Conservation (phyloP, 2,888 invertebrate genomes). For the Chymomyza caudatula region DNA sequence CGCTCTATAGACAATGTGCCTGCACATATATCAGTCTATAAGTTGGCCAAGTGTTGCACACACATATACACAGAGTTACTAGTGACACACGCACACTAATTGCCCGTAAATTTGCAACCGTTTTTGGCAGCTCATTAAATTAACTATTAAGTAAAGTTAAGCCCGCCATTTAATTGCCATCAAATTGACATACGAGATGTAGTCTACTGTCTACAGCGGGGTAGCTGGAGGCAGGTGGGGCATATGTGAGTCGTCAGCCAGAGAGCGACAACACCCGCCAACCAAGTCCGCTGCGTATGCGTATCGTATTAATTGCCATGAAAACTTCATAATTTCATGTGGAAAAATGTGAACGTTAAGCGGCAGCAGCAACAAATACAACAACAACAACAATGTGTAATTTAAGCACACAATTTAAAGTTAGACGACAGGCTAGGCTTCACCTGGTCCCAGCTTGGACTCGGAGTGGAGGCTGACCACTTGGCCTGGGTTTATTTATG, state of each 20-base stretch:
- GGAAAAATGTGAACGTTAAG: conserved; percentile 70
- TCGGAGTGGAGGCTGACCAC: conserved; percentile 31
- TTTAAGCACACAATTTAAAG: conserved; percentile 50
- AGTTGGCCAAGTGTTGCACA: conserved; percentile 59
- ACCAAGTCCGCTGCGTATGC: conserved; percentile 41
- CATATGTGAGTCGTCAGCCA: neutral
- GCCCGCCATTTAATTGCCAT: conserved; percentile 64
- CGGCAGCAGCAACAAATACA: conserved; percentile 35
- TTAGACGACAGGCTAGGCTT: conserved; percentile 6
- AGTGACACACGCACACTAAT: conserved; percentile 50
- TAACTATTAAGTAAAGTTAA: conserved; percentile 63
- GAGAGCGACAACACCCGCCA: conserved; percentile 58
- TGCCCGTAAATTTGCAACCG: conserved; percentile 72
- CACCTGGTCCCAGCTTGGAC: neutral
- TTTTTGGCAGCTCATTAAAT: conserved; percentile 76
- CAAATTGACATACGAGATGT: conserved; percentile 72
- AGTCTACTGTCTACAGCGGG: conserved; percentile 1
- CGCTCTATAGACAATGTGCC: neutral
- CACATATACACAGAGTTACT: too few relatives aligned
- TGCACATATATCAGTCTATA: neutral
- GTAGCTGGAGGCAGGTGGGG: neutral
- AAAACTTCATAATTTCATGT: conserved; percentile 69
- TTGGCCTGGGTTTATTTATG: conserved; percentile 60
- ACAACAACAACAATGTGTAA: conserved; percentile 44
- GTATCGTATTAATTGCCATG: conserved; percentile 71